Conservation (phyloP, 2,113 vertebrate species). For the Lagopus muta region DNA sequence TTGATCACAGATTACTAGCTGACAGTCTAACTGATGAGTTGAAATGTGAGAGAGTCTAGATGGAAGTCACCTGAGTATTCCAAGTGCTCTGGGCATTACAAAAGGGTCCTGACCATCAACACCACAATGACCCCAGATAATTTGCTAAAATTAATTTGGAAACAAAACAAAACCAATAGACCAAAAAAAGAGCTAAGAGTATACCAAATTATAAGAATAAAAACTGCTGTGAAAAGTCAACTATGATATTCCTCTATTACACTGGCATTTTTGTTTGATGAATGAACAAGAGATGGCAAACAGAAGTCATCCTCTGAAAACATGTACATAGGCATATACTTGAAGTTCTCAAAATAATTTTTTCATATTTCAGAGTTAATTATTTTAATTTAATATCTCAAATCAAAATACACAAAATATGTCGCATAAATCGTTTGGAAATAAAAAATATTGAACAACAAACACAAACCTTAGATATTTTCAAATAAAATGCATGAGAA, state of each 20-base stretch:
- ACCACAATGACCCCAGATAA: neutral
- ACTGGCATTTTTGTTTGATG: neutral
- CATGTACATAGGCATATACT: neutral
- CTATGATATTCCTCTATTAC: neutral
- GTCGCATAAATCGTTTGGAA: neutral
- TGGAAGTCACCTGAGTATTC: neutral
- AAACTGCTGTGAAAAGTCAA: neutral
- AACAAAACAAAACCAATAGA: neutral
- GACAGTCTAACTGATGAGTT: neutral
- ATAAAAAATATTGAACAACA: conserved; percentile 2
- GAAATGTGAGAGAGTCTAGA: neutral
- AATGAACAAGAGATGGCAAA: conserved; percentile 8
- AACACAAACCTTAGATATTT: neutral
- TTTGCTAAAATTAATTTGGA: neutral
- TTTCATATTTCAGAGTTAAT: neutral
- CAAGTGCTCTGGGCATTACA: neutral
- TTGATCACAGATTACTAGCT: neutral
- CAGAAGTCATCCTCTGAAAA: neutral
- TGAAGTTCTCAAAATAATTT: neutral
- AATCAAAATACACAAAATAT: neutral
- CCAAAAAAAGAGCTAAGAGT: neutral
- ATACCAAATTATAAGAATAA: neutral
- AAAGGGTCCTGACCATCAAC: neutral
- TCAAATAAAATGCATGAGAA: neutral
- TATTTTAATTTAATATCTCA: neutral